Conservation (phyloP, 2,888 invertebrate genomes). For the Ennomos erosarius region DNA sequence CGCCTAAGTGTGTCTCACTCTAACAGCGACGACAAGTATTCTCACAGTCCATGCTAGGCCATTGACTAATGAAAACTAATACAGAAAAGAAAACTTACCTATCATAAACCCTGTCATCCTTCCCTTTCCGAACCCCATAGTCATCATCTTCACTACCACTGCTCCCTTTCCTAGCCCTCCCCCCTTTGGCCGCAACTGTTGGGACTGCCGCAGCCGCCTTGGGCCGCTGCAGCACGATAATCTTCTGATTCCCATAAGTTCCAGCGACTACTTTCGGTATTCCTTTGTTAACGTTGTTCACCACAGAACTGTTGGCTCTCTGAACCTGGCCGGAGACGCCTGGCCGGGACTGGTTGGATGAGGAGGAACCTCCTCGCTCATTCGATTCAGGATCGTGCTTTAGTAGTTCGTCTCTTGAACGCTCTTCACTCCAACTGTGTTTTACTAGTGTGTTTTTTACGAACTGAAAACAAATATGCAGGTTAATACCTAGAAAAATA, state of each 20-base stretch:
- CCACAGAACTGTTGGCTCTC: neutral
- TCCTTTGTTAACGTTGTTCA: no score
- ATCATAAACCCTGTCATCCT: constrained; percentile 87
- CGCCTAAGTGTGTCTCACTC: no score
- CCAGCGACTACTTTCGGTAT: neutral
- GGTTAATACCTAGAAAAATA: no score
- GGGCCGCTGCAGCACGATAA: constrained; percentile 53
- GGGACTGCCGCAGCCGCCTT: constrained; percentile 21
- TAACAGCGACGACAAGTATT: no score
- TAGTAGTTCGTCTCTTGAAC: constrained; percentile 81
- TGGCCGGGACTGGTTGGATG: constrained; percentile 53
- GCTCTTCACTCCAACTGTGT: constrained; percentile 84
- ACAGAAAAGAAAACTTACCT: constrained; percentile 71
- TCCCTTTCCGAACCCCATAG: constrained; percentile 85
- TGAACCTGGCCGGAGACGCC: constrained; percentile 54
- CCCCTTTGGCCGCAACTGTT: constrained; percentile 58
- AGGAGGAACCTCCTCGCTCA: constrained; percentile 52
- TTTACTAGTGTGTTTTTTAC: constrained; percentile 83
- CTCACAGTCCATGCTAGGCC: no score
- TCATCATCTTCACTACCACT: constrained; percentile 87
- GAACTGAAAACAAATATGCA: constrained; percentile 62
- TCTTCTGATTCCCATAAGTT: constrained; percentile 48
- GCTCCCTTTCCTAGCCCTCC: constrained; percentile 76
- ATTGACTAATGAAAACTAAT: no score
- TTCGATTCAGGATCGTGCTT: constrained; percentile 78